These are phyloP conservation scores for Archips xylosteana DNA, from an alignment of 2,888 invertebrate genomes.

Conservation along the genomic window DNA sequence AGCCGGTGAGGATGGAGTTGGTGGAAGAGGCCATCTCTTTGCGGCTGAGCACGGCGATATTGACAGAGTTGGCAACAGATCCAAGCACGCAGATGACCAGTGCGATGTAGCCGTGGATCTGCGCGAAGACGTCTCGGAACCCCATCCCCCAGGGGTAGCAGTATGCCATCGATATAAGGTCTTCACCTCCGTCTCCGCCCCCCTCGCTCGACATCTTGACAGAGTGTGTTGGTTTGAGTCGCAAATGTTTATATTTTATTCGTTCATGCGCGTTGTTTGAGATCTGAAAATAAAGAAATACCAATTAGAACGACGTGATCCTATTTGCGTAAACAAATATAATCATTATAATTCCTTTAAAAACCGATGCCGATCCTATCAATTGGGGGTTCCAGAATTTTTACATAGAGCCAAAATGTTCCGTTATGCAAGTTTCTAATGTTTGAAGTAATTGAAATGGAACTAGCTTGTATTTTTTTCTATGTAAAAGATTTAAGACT, in stretches of 20 bases:
- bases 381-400: too few relatives aligned
- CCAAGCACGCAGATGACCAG: conserved; percentile 95
- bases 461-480: too few relatives aligned
- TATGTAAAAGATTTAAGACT: too few relatives aligned
- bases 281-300: conserved; percentile 30
- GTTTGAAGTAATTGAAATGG: background rate
- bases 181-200: conserved; percentile 48
- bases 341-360: too few relatives aligned
- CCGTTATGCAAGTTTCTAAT: too few relatives aligned
- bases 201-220: conserved; percentile 38
- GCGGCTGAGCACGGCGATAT: conserved; percentile 95
- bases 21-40: conserved; percentile 97
- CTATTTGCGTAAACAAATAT: background rate
- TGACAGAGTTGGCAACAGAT: conserved; percentile 94
- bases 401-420: too few relatives aligned
- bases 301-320: background rate
- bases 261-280: conserved; percentile 11
- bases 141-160: conserved; percentile 84
- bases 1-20: conserved; percentile 95
- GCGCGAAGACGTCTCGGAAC: conserved; percentile 88
- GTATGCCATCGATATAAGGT: conserved; percentile 57
- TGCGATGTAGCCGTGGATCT: conserved; percentile 94
- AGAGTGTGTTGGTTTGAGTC: background rate
- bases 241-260: conserved; percentile 12
- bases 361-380: too few relatives aligned